phyloP scores from a whole-genome alignment of 2,888 invertebrate genomes.

The Ichneumoninae sp. region DNA sequence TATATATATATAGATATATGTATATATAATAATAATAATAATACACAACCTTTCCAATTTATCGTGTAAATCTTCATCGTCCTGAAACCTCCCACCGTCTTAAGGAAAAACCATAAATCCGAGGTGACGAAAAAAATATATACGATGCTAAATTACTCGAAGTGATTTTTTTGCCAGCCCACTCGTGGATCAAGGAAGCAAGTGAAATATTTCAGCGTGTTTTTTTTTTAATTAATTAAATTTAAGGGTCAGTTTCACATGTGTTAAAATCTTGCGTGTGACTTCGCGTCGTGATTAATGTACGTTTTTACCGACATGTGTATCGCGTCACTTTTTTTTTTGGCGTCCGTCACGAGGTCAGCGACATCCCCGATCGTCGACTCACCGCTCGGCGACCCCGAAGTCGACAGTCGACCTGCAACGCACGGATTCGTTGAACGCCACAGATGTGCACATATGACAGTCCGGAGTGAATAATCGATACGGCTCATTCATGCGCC shows the following conservation, averaged over 20 bases:
- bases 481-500: slow-evolving; percentile 46
- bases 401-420: neutral
- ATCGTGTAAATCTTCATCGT: neutral
- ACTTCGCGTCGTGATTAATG: neutral
- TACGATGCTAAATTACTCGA: neutral
- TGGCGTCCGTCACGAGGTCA: neutral
- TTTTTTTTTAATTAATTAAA: neutral
- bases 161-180: neutral
- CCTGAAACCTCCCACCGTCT: neutral
- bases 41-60: slow-evolving; percentile 40
- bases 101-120: neutral
- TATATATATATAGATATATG: slow-evolving; percentile 4
- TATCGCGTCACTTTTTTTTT: neutral
- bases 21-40: slow-evolving; percentile 45
- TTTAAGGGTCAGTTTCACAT: neutral
- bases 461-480: slow-evolving; percentile 43
- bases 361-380: neutral
- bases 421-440: neutral
- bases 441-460: neutral
- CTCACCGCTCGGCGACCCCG: neutral
- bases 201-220: neutral
- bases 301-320: neutral
- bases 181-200: neutral
- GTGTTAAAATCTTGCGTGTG: neutral
- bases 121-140: neutral